Percentiles rank a stretch among this genome's conserved stretches.
Conservation (phyloP, 35 echinoderm and acorn worm genomes). For the Ophioderma brevispina region DNA sequence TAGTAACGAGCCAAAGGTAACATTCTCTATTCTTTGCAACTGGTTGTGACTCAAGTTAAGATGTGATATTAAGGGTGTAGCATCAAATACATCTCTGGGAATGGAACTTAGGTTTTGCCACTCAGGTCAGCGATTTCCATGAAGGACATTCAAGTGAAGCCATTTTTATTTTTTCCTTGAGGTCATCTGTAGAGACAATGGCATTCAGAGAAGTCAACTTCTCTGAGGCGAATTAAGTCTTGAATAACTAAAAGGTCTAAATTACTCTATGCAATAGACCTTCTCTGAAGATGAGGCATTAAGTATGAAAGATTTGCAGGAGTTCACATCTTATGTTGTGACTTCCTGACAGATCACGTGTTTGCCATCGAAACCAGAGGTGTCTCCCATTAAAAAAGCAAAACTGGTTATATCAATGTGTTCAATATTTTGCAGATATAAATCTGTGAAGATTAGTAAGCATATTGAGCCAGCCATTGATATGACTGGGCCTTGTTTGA, state of each 20-base stretch:
- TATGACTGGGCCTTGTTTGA: not conserved
- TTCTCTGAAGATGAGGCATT: not conserved
- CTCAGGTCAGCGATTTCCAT: not conserved
- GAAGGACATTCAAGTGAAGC: not conserved
- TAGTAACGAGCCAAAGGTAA: too few relatives aligned
- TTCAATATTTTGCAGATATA: not conserved
- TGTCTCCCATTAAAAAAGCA: not conserved
- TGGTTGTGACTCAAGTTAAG: too few relatives aligned
- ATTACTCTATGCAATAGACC: not conserved
- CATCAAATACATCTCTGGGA: too few relatives aligned
- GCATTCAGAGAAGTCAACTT: not conserved
- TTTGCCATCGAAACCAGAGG: not conserved
- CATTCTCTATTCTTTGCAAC: too few relatives aligned
- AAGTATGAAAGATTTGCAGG: not conserved
- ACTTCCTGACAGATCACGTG: not conserved
- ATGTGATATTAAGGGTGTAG: too few relatives aligned
- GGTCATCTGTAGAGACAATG: too few relatives aligned
- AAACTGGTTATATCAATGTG: not conserved
- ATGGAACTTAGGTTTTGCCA: not conserved
- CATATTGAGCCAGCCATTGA: not conserved
- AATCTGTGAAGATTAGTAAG: not conserved
- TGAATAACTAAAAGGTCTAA: not conserved
- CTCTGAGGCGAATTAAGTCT: not conserved
- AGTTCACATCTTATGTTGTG: not conserved
- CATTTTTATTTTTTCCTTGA: too few relatives aligned